These are phyloP conservation scores for Kryptopterus vitreolus DNA, from an alignment of 2,797 vertebrate species.

Conservation along the genomic window DNA sequence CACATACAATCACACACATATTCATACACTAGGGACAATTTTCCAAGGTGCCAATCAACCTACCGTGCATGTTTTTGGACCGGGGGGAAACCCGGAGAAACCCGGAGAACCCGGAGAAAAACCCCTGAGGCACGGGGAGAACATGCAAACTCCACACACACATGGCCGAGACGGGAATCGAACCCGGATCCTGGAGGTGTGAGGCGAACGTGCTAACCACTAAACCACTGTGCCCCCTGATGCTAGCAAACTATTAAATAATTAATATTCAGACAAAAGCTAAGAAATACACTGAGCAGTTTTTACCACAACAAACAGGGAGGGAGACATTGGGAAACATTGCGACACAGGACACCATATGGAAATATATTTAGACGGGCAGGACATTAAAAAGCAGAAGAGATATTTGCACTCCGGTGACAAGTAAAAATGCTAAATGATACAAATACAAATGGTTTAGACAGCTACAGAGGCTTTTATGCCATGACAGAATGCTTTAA, in stretches of 20 bases:
- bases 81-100: too few species aligned
- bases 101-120: too few species aligned
- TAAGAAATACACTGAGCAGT: slow-evolving; percentile 44
- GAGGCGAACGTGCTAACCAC: too few species aligned
- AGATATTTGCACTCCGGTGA: neutral
- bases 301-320: slow-evolving; percentile 43
- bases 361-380: neutral
- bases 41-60: too few species aligned
- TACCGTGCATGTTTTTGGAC: too few species aligned
- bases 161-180: too few species aligned
- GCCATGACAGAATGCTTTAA: neutral
- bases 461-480: neutral
- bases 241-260: slow-evolving; percentile 53
- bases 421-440: neutral
- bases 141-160: too few species aligned
- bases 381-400: neutral
- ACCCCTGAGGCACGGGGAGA: too few species aligned
- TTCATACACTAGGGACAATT: too few species aligned
- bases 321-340: slow-evolving; percentile 35
- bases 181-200: too few species aligned
- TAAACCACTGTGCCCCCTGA: too few species aligned
- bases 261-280: slow-evolving; percentile 40
- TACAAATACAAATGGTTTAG: neutral
- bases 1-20: too few species aligned
- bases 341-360: slow-evolving; percentile 30